Base-by-base conservation (phyloP, 92 coral and sea anemone genomes). In the Muricea muricata region DNA sequence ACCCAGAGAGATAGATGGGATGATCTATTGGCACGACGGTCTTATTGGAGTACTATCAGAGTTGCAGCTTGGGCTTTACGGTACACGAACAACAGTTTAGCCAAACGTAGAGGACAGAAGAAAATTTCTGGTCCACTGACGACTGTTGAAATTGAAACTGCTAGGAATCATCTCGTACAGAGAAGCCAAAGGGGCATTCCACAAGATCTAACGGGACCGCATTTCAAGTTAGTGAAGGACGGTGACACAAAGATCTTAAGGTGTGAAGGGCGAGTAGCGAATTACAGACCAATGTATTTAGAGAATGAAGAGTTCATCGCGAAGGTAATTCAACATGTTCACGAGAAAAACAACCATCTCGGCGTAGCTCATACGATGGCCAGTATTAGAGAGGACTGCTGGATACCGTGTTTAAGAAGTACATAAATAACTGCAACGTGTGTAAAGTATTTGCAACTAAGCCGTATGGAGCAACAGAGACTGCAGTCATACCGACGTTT, bases 341-440 rank as follows among this genome's bases (percentile, higher is more conserved):
- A 92, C 33, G 65, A n/a, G n/a, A n/a, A 78, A 20, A 56, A 86
- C 45, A 80, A 28, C n/a, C 92, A 91, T 52, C 88, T 87, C 3
- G 90, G 94, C 57, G 74, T 82, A 11, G 85, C 91, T 12, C 77
- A 86, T 90, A 89, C 92, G 2, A 92, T 89, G 93, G 92, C 94
- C 25, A 81, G 80, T n/a, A 33, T 86, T 15, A 71, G 94, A 75
- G 90, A 88, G 20, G 66, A 88, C 8, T 89, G 91, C 89, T 88
- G 92, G 89, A 89, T 91, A 58, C 94, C 89, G 39, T 60, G 41
- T 75, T 82, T 92, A 47, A 61, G 94, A 57, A 68, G 85, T 45
- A 69, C 6, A 80, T 81, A 77, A 84, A 84, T n/a, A 68, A 74
- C 30, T 90, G 96, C n/a, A n/a, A n/a, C n/a, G n/a, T n/a, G n/a